A percentile compares a stretch with the other conserved stretches of the same genome.
phyloP scores from a whole-genome alignment of 2,888 invertebrate species.

The Caenorhabditis macrosperma region DNA sequence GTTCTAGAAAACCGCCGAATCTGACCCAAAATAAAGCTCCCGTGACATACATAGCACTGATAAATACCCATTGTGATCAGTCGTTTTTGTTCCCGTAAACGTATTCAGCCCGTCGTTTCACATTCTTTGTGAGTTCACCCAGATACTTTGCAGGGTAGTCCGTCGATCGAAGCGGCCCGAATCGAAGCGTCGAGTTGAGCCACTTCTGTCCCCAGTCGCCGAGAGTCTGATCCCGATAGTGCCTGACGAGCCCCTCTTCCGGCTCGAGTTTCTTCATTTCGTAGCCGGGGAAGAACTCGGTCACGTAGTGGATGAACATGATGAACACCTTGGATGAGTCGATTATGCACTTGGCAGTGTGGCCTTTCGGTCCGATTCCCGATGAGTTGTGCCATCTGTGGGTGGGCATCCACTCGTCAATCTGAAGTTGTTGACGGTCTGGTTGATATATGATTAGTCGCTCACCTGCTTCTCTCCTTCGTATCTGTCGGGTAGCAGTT shows the following conservation, averaged over 20 bases:
- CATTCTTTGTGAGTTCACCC: constrained; percentile 18
- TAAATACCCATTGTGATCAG: neutral
- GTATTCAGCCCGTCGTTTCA: constrained; percentile 28
- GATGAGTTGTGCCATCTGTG: constrained; percentile 45
- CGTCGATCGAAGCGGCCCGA: constrained; percentile 28
- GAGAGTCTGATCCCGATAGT: constrained; percentile 44
- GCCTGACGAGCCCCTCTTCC: constrained; percentile 50
- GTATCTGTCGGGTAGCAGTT: constrained; percentile 23
- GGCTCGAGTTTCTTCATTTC: constrained; percentile 6
- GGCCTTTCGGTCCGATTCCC: constrained; percentile 23
- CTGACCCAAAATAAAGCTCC: too few relatives aligned
- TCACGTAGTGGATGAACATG: constrained; percentile 36
- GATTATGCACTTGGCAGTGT: constrained; percentile 51
- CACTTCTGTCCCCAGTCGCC: constrained; percentile 41
- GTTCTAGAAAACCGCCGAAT: too few relatives aligned
- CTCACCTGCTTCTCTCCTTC: constrained; percentile 10
- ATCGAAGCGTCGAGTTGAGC: constrained; percentile 16
- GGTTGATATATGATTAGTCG: neutral
- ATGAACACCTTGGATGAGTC: constrained; percentile 40
- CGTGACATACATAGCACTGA: too few relatives aligned
- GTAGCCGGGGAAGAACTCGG: constrained; percentile 33
- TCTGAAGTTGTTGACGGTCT: constrained; percentile 20
- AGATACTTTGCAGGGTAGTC: constrained; percentile 31
- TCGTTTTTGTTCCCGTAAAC: constrained; percentile 17
- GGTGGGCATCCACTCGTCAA: constrained; percentile 47